phyloP scores from a whole-genome alignment of 2,113 vertebrate species.

The Stegastes partitus region DNA sequence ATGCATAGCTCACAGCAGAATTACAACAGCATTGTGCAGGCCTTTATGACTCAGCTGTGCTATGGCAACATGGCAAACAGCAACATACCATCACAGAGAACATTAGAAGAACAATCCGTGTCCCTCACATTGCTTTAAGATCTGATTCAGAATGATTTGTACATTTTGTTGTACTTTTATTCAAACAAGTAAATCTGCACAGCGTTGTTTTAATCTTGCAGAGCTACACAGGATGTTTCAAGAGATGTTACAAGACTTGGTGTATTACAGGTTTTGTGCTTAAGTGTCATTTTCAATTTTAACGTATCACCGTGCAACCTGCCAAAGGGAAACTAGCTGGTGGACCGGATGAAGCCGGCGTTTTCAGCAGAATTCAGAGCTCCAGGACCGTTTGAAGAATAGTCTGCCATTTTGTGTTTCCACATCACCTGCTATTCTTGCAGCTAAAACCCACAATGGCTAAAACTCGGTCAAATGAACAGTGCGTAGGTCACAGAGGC shows the following conservation, averaged over 20 bases:
- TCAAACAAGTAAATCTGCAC: too few species aligned
- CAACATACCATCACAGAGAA: background rate
- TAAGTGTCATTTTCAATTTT: conserved; percentile 18
- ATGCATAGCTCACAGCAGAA: too few species aligned
- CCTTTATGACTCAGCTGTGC: conserved; percentile 11
- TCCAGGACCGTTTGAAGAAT: conserved; percentile 30
- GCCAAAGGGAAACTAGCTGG: conserved; percentile 12
- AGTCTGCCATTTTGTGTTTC: conserved; percentile 53
- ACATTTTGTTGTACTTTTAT: background rate
- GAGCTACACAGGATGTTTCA: too few species aligned
- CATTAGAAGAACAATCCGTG: background rate
- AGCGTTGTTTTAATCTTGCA: too few species aligned
- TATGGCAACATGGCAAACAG: conserved; percentile 14
- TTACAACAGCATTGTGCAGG: background rate
- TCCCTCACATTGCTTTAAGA: conserved; percentile 1
- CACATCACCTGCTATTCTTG: conserved; percentile 42
- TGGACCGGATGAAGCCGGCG: conserved; percentile 21
- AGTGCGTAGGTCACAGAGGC: conserved; percentile 68
- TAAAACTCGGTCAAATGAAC: conserved; percentile 71
- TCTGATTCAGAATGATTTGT: background rate
- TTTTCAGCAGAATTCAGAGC: conserved; percentile 31
- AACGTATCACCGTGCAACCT: background rate
- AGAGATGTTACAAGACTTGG: background rate
- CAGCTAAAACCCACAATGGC: conserved; percentile 51
- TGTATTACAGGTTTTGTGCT: background rate